Evolutionary conservation across 2,113 vertebrate genomes (phyloP).

Genomic region (Microcebus ravelobensis): DNA sequence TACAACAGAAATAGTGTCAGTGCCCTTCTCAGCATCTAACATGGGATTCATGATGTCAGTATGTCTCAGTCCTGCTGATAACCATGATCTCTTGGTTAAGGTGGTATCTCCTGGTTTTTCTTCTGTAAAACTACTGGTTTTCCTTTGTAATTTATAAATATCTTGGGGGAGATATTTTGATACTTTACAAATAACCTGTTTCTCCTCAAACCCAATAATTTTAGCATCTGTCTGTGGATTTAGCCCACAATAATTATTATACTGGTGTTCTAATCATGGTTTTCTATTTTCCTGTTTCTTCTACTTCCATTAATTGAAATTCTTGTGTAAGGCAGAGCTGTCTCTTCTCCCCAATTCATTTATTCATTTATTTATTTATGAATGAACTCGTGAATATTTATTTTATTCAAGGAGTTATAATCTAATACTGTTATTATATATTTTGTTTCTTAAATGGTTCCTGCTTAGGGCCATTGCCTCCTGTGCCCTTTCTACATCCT

Average conservation of each 20-base stretch:
- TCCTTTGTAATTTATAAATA: slow-evolving; percentile 10
- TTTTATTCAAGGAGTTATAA: background rate
- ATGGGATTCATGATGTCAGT: accelerated
- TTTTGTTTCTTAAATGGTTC: background rate
- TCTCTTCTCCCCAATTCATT: background rate
- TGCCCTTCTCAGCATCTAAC: background rate
- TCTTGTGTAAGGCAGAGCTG: background rate
- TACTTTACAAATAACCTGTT: background rate
- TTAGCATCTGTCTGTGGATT: background rate
- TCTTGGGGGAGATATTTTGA: background rate
- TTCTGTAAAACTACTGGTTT: background rate
- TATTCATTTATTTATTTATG: background rate
- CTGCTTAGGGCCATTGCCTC: background rate
- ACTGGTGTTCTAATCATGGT: background rate
- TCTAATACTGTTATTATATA: background rate
- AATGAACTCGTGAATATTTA: background rate
- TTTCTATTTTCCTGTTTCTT: background rate
- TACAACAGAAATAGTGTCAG: background rate
- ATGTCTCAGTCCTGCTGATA: background rate
- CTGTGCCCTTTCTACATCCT: background rate
- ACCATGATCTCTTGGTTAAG: background rate
- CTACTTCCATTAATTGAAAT: background rate
- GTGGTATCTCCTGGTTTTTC: background rate
- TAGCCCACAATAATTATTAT: background rate
- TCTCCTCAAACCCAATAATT: background rate